Base-by-base conservation (phyloP, 2,888 invertebrate species). In the Drosophila anomelani region DNA sequence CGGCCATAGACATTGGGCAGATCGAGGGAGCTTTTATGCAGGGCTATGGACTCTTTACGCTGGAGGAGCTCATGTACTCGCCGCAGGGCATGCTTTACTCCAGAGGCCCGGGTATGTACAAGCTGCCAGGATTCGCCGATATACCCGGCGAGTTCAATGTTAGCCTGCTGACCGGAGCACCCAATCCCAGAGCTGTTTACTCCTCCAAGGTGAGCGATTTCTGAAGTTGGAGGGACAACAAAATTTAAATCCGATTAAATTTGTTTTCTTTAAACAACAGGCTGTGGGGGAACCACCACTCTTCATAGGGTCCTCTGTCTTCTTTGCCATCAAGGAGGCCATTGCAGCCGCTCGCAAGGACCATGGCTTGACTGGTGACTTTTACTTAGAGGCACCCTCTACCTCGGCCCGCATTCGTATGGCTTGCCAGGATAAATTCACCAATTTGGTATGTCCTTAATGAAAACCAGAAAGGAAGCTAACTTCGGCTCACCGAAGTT, bases 241-340 rank as follows among this genome's bases (percentile, higher is more conserved):
- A 4, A 34, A 7, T 9, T 29, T 47, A 6, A 29, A 15, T 29
- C 20, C 43, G 8, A 12, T 5, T 34, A 55, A 8, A 29, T 34
- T 38, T n/a, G 41, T 15, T 8, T 44, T 55, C 47, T 70, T 68
- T 93, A 93, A 5, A 8, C 17, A 17, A 8, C 85, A 98, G 97
- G 99, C 98, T 72, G 96, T 99, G 41, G 99, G 99, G 0, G 99
- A 99, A 91, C 99, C 99, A 0, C 99, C 99, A 0, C 92, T 99
- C 7, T 98, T 98, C 91, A 93, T 98, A 76, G 97, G 98, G 0
- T 94, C 96, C n/a, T 95, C 98, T 0, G 95, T 95, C 0, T 97
- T 97, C 92, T 98, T 97, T 90, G 98, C 98, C 0, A 97, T 98
- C 74, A 96, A 96, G 90, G 96, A 96, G 86, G 98, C 98, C 0